A percentile compares a stretch with the other conserved stretches of the same genome.
Evolutionary conservation across 2,888 invertebrate species (phyloP).

Genomic region (Drosophila subsilvestris): DNA sequence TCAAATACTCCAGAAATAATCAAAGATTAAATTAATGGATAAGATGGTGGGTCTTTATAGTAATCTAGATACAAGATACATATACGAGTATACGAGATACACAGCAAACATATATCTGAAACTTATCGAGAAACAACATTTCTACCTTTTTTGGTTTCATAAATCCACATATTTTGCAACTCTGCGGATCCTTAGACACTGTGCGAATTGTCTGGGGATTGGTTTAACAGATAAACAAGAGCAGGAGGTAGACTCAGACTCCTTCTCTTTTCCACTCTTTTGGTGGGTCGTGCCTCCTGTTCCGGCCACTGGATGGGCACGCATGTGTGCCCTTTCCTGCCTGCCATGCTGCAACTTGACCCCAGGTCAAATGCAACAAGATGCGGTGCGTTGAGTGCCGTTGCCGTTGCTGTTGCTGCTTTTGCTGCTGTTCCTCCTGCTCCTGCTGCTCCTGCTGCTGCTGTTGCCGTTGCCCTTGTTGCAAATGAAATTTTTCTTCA

Average conservation of each 20-base stretch:
- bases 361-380: slow-evolving; percentile 74
- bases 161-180: too few species aligned
- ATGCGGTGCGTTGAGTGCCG: slow-evolving; percentile 53
- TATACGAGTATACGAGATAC: too few species aligned
- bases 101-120: too few species aligned
- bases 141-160: too few species aligned
- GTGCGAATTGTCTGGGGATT: slow-evolving; percentile 35
- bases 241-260: slow-evolving; percentile 29
- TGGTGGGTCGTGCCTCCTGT: slow-evolving; percentile 18
- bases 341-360: slow-evolving; percentile 62
- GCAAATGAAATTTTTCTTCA: slow-evolving; percentile 78
- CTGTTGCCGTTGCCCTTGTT: slow-evolving; percentile 30
- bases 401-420: slow-evolving; percentile 27
- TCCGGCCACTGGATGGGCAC: slow-evolving; percentile 17
- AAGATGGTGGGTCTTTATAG: too few species aligned
- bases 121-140: too few species aligned
- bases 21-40: too few species aligned
- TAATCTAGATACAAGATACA: too few species aligned
- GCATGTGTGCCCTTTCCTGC: slow-evolving; percentile 23
- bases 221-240: slow-evolving; percentile 69
- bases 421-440: slow-evolving; percentile 19
- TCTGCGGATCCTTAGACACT: background rate
- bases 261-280: slow-evolving; percentile 1
- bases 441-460: slow-evolving; percentile 17
- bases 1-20: too few species aligned